phyloP scores from a whole-genome alignment of 2,888 invertebrate genomes.

The Pheosia gnoma region DNA sequence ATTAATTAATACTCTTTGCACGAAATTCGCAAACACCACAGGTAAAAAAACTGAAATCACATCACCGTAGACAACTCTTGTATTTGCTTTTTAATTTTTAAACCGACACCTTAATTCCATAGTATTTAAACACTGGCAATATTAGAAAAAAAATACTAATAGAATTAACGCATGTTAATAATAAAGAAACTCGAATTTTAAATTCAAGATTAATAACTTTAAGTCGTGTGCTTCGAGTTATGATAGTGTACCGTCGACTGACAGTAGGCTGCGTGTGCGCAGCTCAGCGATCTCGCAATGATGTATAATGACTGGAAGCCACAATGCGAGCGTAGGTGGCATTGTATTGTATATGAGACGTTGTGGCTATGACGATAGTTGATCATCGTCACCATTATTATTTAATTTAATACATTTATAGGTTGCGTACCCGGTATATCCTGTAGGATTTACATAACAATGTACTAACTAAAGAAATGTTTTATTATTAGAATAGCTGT shows the following conservation, averaged over 20 bases:
- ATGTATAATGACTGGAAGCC: constrained; percentile 35
- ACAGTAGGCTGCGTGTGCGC: constrained; percentile 28
- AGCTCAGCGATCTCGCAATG: constrained; percentile 26
- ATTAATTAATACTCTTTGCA: too few species aligned
- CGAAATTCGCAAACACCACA: too few species aligned
- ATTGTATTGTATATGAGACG: constrained; percentile 12
- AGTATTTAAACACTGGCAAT: too few species aligned
- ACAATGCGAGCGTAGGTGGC: constrained; percentile 29
- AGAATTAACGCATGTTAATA: too few species aligned
- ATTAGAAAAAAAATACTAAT: too few species aligned
- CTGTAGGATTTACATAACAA: too few species aligned
- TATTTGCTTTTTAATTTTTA: not conserved
- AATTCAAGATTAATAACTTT: constrained; percentile 22
- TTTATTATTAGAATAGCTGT: not conserved
- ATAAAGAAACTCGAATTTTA: too few species aligned
- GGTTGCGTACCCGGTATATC: too few species aligned
- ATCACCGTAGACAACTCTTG: too few species aligned
- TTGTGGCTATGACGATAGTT: not conserved
- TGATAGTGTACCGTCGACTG: constrained; percentile 33
- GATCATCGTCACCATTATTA: not conserved
- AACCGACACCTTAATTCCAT: not conserved
- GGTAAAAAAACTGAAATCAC: too few species aligned
- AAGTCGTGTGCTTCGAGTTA: constrained; percentile 24
- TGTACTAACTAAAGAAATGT: too few species aligned
- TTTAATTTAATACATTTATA: not conserved